A percentile compares a stretch with the other conserved stretches of the same genome.
Evolutionary conservation across 2,113 vertebrate genomes (phyloP).

Genomic region (cattle (Bos taurus)): ARS-UCD2.0 NC_037328.1:43992001-43992500

Average conservation of each 20-base stretch:
- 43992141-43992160: neutral
- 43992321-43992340: neutral
- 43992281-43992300: neutral
- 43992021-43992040: neutral
- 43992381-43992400: neutral
- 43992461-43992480: neutral
- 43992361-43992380: neutral
- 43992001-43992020: neutral
- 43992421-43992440: neutral
- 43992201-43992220: neutral
- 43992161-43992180: neutral
- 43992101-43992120: neutral
- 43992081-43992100: neutral
- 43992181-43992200: neutral
- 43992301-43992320: conserved; percentile 14
- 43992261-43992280: neutral
- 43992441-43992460: neutral
- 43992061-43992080: neutral
- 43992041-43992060: neutral
- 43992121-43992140: neutral
- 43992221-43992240: conserved; percentile 7
- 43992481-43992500: neutral
- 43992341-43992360: neutral
- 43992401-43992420: neutral
- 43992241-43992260: neutral